Base-by-base conservation (phyloP, 2,888 invertebrate species). In the Cephus sareptanus region DNA sequence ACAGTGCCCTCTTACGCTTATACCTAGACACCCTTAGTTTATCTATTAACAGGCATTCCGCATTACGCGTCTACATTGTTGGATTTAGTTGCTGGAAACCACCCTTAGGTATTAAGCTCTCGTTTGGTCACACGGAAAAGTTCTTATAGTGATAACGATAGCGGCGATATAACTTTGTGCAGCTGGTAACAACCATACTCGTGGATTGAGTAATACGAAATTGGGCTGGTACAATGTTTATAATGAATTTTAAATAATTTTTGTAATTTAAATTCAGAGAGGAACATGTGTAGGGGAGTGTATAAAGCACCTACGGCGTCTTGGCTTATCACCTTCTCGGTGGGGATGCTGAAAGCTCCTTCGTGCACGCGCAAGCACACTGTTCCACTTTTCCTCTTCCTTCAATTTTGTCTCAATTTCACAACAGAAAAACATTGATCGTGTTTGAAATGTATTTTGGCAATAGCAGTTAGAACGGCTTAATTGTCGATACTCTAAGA, bases 391-490 rank as follows among this genome's bases (percentile, higher is more conserved):
- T 74, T 35, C n/a, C 74, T 77, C 73, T 15, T 74, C 15, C 31
- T 75, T 73, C 74, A 35, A 40, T 56, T 68, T 34, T 75, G 35
- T 71, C 73, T 40, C 15, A 15, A 40, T 40, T 40, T 40, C 75
- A 37, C 34, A 75, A 34, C 3, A 15, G 11, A 23, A 4, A 37
- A 15, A 83, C 79, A 86, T 84, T 86, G 86, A 85, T 84, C 85
- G 81, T 82, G 87, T 83, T 83, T 86, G 84, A 85, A 87, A 82
- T 83, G 82, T 86, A 85, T 84, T 86, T 87, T 81, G 83, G 84
- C 80, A 83, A 85, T 84, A 84, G 84, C 80, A 84, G 84, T 83
- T 80, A 75, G 82, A 81, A 15, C 79, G 81, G 83, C 83, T 87
- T 85, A 85, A 87, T 86, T 87, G 84, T 84, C 84, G 87, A 84